Evolutionary conservation across 2,888 invertebrate species (phyloP).

Genomic region (Apotomis betuletana): DNA sequence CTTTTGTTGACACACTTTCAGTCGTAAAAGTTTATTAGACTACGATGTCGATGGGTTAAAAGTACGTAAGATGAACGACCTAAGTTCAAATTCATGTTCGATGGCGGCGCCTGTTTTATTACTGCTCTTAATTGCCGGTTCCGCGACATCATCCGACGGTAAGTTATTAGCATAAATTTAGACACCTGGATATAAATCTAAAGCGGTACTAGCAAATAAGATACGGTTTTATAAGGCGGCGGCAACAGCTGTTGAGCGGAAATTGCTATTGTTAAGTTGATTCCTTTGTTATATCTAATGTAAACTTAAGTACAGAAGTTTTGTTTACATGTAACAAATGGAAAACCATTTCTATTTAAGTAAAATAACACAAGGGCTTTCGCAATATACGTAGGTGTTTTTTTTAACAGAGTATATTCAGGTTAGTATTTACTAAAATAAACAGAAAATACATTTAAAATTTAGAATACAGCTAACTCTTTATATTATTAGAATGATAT

Average conservation of each 20-base stretch:
- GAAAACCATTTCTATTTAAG: no score
- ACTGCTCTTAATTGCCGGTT: slow-evolving; percentile 63
- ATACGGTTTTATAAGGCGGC: slow-evolving; percentile 22
- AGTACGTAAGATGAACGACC: slow-evolving; percentile 70
- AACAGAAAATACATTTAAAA: no score
- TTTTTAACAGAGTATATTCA: no score
- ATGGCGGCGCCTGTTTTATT: slow-evolving; percentile 61
- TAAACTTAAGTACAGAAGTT: background rate
- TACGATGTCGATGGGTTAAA: slow-evolving; percentile 70
- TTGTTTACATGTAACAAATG: background rate
- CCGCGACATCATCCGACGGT: slow-evolving; percentile 72
- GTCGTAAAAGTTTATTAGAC: slow-evolving; percentile 65
- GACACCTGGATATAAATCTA: slow-evolving; percentile 30
- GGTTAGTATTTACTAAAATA: no score
- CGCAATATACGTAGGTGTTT: no score
- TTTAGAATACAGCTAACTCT: no score
- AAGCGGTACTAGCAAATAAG: slow-evolving; percentile 16
- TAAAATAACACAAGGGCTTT: no score
- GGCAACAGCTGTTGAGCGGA: slow-evolving; percentile 33
- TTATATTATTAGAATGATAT: background rate
- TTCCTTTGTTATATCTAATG: background rate
- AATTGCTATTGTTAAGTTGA: slow-evolving; percentile 8
- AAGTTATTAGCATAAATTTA: slow-evolving; percentile 54
- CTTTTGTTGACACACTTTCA: slow-evolving; percentile 64
- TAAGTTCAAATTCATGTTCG: slow-evolving; percentile 63